Conservation (phyloP, 2,797 vertebrate genomes). For the Gambusia yucatana region DNA sequence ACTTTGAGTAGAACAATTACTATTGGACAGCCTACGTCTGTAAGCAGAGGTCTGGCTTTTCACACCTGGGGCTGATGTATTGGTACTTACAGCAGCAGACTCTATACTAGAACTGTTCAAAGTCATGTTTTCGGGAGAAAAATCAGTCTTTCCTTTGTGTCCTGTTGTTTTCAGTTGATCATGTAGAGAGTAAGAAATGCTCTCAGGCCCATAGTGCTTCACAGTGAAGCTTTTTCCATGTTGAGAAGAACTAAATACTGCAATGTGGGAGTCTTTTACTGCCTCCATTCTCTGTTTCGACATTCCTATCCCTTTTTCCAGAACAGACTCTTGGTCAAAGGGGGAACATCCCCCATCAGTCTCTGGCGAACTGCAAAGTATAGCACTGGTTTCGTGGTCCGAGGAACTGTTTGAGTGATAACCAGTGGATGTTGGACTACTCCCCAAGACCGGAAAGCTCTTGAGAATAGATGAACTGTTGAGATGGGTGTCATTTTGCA, state of each 20-base stretch:
- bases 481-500: constrained; percentile 40
- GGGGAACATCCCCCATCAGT: constrained; percentile 58
- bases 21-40: constrained; percentile 49
- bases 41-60: constrained; percentile 49
- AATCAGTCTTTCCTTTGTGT: constrained; percentile 43
- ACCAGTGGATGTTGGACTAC: constrained; percentile 62
- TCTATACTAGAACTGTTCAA: constrained; percentile 38
- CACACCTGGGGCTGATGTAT: constrained; percentile 24
- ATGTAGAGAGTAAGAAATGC: constrained; percentile 46
- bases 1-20: constrained; percentile 31
- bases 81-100: constrained; percentile 23
- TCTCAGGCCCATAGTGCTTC: constrained; percentile 49
- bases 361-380: constrained; percentile 69
- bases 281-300: constrained; percentile 24
- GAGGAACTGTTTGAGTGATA: constrained; percentile 65
- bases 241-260: constrained; percentile 43
- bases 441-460: constrained; percentile 71
- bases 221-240: constrained; percentile 37
- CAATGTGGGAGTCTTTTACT: constrained; percentile 32
- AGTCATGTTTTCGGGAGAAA: constrained; percentile 31
- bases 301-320: constrained; percentile 13
- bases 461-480: constrained; percentile 45
- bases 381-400: constrained; percentile 55
- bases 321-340: constrained; percentile 37
- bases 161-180: constrained; percentile 23